Base-by-base conservation (phyloP, 2,113 vertebrate genomes). In the Pongo pygmaeus region DNA sequence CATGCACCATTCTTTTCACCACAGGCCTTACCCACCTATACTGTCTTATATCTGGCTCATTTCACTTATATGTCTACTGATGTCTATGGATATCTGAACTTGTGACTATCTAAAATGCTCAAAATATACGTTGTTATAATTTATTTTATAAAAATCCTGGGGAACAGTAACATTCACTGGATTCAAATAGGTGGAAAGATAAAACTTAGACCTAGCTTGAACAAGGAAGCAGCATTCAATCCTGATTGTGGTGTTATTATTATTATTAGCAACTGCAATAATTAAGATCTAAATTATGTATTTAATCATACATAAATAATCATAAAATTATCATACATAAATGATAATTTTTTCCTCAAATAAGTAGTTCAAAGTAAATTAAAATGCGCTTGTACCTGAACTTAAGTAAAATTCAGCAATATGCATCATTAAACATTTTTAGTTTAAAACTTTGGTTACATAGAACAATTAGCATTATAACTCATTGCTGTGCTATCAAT, bases 71-170 rank as follows among this genome's bases (percentile, higher is more conserved):
- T 72, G 30, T 57, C 43, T 64, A 25, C 10, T 84, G 17, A n/a
- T 50, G 5, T 67, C 30, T 72, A 40, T 3, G 80, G 67, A 92
- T 11, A 92, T 27, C 12, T 93, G 50, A 89, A 78, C 81, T 40
- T 59, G 22, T 59, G 18, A 91, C 74, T 48, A 75, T 38, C 9
- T 70, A 77, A 93, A 85, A 92, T 64, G 18, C 67, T 67, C 1
- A 70, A 93, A 96, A 61, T 88, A 30, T 5, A 30, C 61, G 74
- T 48, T 79, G 38, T 74, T 88, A 4, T 1, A 69, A n/a, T 17
- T 89, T 69, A 86, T 64, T 89, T 86, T 79, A 14, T 91, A 95
- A 96, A 96, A 85, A 52, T 87, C n/a, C 64, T 22, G 90, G 32
- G 40, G 8, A 92, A 72, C 25, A 92, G 1, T 57, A 91, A 46